Evolutionary conservation across 2,797 vertebrate genomes (phyloP).

Genomic region (Chaunax sp.): DNA sequence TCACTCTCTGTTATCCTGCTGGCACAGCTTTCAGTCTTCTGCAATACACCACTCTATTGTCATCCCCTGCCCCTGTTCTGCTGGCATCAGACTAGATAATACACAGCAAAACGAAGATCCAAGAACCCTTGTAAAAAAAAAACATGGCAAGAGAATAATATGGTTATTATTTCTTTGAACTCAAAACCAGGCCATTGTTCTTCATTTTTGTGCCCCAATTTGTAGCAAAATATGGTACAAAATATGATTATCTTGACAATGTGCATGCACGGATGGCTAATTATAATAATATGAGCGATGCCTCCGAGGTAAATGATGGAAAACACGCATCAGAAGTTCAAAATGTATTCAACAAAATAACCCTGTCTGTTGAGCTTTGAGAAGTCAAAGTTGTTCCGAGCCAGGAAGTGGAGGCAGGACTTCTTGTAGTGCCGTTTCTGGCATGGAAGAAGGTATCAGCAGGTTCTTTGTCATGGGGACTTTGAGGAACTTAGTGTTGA

Average conservation of each 20-base stretch:
- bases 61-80: conserved; percentile 80
- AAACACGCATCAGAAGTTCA: conserved; percentile 36
- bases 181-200: conserved; percentile 81
- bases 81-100: conserved; percentile 82
- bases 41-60: conserved; percentile 78
- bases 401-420: conserved; percentile 47
- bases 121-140: conserved; percentile 75
- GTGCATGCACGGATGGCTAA: conserved; percentile 48
- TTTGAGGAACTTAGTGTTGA: conserved; percentile 74
- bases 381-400: conserved; percentile 52
- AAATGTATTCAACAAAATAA: conserved; percentile 41
- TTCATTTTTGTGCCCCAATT: conserved; percentile 78
- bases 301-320: conserved; percentile 49
- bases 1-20: conserved; percentile 80
- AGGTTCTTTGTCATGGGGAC: conserved; percentile 77
- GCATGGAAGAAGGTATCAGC: conserved; percentile 60
- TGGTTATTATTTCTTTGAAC: conserved; percentile 82
- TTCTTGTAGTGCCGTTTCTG: conserved; percentile 53
- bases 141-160: conserved; percentile 81
- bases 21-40: conserved; percentile 81
- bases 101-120: conserved; percentile 81
- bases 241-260: conserved; percentile 71
- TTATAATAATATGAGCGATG: conserved; percentile 55
- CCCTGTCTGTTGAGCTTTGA: conserved; percentile 46
- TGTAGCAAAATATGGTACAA: conserved; percentile 77